These are phyloP conservation scores for Diorhabda sublineata DNA, from an alignment of 1,140 invertebrate species.

Conservation along the genomic window DNA sequence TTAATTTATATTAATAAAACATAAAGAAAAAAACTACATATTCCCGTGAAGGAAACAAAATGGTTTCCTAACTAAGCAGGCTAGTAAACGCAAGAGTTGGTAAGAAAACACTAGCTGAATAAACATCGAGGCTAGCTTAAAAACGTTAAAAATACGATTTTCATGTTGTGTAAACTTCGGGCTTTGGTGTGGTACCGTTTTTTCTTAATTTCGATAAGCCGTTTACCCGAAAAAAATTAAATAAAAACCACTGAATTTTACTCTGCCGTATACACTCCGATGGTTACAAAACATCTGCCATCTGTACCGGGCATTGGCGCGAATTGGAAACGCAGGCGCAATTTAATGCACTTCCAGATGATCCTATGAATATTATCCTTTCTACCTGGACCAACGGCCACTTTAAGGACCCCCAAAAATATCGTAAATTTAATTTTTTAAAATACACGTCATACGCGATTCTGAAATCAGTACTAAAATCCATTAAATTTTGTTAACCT, in stretches of 20 bases:
- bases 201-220: constrained; percentile 11
- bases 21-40: constrained; percentile 37
- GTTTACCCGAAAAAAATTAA: constrained; percentile 26
- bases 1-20: constrained; percentile 22
- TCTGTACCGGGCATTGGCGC: constrained; percentile 48
- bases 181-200: constrained; percentile 24
- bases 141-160: constrained; percentile 16
- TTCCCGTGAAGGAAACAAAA: constrained; percentile 41
- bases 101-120: constrained; percentile 28
- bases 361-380: constrained; percentile 28
- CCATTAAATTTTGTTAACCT: constrained; percentile 5
- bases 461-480: constrained; percentile 7
- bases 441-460: not conserved
- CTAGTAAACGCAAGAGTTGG: constrained; percentile 35
- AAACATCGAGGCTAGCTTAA: constrained; percentile 32
- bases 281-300: constrained; percentile 47
- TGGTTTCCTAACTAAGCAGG: constrained; percentile 41
- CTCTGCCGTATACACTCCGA: constrained; percentile 29
- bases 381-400: constrained; percentile 19
- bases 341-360: constrained; percentile 36
- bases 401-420: constrained; percentile 20
- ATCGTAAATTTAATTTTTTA: not conserved
- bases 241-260: constrained; percentile 21
- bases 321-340: constrained; percentile 43
- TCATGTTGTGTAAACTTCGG: constrained; percentile 24